Evolutionary conservation across 2,113 vertebrate genomes (phyloP).

Genomic region (Lipophrys pholis): DNA sequence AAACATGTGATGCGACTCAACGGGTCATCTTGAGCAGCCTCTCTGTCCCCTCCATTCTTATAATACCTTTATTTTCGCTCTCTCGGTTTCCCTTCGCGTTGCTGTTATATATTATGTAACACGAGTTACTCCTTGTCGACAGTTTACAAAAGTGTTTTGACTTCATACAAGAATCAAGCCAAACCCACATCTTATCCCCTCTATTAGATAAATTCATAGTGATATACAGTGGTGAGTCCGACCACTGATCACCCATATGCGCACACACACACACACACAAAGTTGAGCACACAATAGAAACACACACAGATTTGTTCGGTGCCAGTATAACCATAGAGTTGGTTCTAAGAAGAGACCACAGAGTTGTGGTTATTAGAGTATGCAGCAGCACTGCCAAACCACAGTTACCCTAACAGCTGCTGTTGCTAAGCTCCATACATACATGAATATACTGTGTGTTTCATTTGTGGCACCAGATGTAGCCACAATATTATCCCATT

Average conservation of each 20-base stretch:
- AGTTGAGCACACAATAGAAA: conserved; percentile 5
- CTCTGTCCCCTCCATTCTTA: conserved; percentile 7
- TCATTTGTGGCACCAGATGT: conserved; percentile 17
- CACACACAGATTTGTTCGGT: not conserved
- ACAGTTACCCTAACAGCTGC: conserved; percentile 56
- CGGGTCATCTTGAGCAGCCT: conserved; percentile 9
- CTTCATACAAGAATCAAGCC: conserved; percentile 20
- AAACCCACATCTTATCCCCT: conserved; percentile 24
- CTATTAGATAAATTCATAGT: conserved; percentile 9
- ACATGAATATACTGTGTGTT: conserved; percentile 34
- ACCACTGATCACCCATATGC: conserved; percentile 25
- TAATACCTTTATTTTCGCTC: conserved; percentile 8
- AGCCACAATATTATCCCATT: conserved; percentile 33
- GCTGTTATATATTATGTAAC: conserved; percentile 14
- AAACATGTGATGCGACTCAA: conserved; percentile 19
- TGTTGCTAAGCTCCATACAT: conserved; percentile 55
- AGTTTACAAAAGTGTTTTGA: conserved; percentile 18
- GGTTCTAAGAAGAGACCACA: conserved; percentile 57
- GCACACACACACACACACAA: conserved; percentile 2
- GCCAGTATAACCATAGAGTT: conserved; percentile 46
- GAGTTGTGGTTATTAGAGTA: conserved; percentile 58
- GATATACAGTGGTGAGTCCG: conserved; percentile 28
- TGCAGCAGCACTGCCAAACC: conserved; percentile 56
- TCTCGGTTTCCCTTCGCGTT: not conserved
- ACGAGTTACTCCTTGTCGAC: conserved; percentile 30